A percentile compares a stretch with the other conserved stretches of the same genome.
Conservation (phyloP, 2,888 invertebrate genomes). For the Myopa tessellatipennis region DNA sequence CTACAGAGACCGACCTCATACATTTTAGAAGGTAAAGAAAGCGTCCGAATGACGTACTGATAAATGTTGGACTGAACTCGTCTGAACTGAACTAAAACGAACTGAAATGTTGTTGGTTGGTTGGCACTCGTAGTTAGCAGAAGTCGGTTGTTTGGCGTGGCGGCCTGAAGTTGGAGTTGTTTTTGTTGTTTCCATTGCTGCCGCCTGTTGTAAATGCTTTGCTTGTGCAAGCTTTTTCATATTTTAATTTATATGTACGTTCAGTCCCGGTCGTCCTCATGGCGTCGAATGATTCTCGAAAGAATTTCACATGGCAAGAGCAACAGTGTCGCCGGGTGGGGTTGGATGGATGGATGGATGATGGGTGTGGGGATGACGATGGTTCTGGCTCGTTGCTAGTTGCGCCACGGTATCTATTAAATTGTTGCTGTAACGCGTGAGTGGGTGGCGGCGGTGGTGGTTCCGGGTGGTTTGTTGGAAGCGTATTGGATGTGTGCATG, state of each 20-base stretch:
- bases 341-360: background rate
- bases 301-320: conserved; percentile 8
- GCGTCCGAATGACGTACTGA: background rate
- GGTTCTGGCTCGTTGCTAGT: too few species aligned
- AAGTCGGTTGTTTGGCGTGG: background rate
- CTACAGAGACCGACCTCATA: background rate
- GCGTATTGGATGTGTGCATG: background rate
- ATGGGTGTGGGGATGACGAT: background rate
- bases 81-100: background rate
- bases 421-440: background rate
- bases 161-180: background rate
- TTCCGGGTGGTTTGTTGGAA: conserved; percentile 21
- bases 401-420: background rate
- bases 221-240: conserved; percentile 8
- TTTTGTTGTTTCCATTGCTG: background rate
- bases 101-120: too few species aligned
- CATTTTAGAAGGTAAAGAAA: background rate
- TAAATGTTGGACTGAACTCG: background rate
- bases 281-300: background rate
- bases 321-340: conserved; percentile 3
- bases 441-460: background rate
- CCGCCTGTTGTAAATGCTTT: conserved; percentile 2
- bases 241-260: conserved; percentile 4
- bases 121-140: background rate
- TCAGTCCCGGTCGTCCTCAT: too few species aligned